Percentiles rank a stretch among this genome's conserved stretches.
These are phyloP conservation scores for Scolopax mira DNA, from an alignment of 2,113 vertebrate species.

Conservation along the genomic window DNA sequence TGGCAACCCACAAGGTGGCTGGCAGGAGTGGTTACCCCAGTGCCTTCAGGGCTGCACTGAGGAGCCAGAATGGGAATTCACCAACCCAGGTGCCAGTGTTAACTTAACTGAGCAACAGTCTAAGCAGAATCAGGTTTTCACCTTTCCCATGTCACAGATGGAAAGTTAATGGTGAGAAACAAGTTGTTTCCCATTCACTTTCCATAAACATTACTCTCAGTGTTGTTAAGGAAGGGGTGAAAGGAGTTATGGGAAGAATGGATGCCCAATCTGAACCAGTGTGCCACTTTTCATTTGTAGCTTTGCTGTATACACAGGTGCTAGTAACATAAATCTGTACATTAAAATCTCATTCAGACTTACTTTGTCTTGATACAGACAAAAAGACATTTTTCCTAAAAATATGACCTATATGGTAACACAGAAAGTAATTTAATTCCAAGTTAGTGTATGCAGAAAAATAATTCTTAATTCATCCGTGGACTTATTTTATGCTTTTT, in stretches of 20 bases:
- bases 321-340: not conserved
- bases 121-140: not conserved
- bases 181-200: not conserved
- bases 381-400: not conserved
- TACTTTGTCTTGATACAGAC: not conserved
- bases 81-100: accelerated
- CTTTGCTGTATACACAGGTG: not conserved
- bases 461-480: not conserved
- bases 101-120: not conserved
- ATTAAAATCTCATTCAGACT: not conserved
- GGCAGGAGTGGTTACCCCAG: not conserved
- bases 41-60: not conserved
- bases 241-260: not conserved
- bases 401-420: not conserved
- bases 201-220: not conserved
- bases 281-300: not conserved
- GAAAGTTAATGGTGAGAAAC: not conserved
- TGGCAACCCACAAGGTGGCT: accelerated
- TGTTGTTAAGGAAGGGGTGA: not conserved
- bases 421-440: not conserved
- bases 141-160: not conserved
- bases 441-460: not conserved
- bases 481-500: not conserved
- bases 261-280: not conserved
- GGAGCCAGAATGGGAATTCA: not conserved